Base-by-base conservation (phyloP, 2,797 vertebrate genomes). In the Gymnoscopelus braueri region DNA sequence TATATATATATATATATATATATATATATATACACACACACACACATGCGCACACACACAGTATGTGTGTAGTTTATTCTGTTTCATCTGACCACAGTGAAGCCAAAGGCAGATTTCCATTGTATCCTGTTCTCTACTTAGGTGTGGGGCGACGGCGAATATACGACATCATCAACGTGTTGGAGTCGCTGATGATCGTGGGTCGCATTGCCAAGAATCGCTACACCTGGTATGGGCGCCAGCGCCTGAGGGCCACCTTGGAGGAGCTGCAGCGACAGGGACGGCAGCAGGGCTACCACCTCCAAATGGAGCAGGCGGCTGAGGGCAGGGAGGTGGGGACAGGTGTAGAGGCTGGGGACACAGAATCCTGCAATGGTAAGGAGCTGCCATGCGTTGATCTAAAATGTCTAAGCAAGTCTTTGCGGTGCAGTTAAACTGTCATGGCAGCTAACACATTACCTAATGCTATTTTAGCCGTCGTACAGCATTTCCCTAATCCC, bases 91-190 rank as follows among this genome's bases (percentile, higher is more conserved):
- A 35, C 32, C 32, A 35, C 32, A 35, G 5, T 35, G 5, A 5
- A 29, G 26, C 26, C 26, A 29, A 29, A 35, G 32, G 32, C 32
- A 35, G 32, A 35, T 35, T 35, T 35, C 32, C 32, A 29, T 29
- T 29, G 1, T 13, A 2, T 48, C 26, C 29, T 9, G 5, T 39
- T 13, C 13, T 44, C 12, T 44, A 23, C 15, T 24, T 5, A 98
- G 97, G 96, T 4, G 97, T 98, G 74, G 97, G 96, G 71, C 93
- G 97, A 6, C 94, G 97, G 57, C 94, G 97, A 0, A 98, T 98
- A 88, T 98, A 98, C 0, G 97, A 98, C 87, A 98, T 98, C 0
- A 95, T 98, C 35, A 98, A 98, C 0, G 96, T 98, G 71, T 87
- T 98, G 80, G 97, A 98, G 89, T 98, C 97, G 0, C 72, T 98